A percentile compares a stretch with the other conserved stretches of the same genome.
Evolutionary conservation across 2,113 vertebrate genomes (phyloP).

Genomic region (Rhynchomys soricoides): DNA sequence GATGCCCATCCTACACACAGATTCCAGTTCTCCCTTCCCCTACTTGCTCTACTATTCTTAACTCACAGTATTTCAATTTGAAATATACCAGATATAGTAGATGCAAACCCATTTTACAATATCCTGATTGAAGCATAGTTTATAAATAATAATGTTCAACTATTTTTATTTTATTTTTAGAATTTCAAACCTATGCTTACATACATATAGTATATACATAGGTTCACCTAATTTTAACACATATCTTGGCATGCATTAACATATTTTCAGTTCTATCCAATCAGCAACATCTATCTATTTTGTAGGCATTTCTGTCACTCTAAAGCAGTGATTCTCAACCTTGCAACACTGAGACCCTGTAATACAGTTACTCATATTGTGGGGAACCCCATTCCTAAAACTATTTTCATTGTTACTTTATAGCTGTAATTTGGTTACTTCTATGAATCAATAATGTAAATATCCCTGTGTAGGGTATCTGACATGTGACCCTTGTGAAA

Average conservation of each 20-base stretch:
- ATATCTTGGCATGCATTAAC: neutral
- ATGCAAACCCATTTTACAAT: neutral
- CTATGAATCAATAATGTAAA: neutral
- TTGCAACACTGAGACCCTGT: neutral
- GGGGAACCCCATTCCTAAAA: neutral
- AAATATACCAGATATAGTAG: conserved; percentile 10
- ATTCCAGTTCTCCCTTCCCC: too few relatives aligned
- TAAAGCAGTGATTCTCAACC: neutral
- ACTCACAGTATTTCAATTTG: neutral
- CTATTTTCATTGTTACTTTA: neutral
- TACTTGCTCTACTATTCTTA: neutral
- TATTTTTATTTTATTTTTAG: neutral
- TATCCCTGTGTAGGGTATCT: neutral
- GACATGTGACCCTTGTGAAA: neutral
- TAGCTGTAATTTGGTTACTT: neutral
- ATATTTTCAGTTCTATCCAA: neutral
- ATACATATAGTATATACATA: neutral
- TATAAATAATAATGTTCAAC: neutral
- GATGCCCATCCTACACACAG: too few relatives aligned
- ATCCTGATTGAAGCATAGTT: neutral
- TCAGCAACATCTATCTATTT: neutral
- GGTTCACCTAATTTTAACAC: neutral
- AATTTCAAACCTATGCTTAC: neutral
- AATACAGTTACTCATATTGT: neutral
- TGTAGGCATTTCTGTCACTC: neutral